Evolutionary conservation across 2,113 vertebrate species (phyloP), one percentile per base, ranked within the genome.

Genomic region (Gambusia affinis): DNA sequence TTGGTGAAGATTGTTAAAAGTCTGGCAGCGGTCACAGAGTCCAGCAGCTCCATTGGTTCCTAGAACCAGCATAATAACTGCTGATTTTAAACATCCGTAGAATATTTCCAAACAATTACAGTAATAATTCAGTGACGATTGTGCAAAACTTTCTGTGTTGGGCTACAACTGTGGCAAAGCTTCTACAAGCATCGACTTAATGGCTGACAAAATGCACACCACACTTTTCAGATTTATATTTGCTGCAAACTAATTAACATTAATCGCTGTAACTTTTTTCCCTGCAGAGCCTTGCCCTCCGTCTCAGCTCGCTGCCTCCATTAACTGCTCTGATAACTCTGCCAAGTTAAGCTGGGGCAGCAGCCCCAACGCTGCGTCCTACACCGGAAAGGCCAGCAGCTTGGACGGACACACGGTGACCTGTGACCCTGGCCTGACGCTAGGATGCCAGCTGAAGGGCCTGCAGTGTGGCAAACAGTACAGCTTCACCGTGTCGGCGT

Each of bases 271-370:
- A 35, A 35, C 33, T 35, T 37, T 81, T 15, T 60, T 28, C 24
- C 17, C 28, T 66, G 28, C 90, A 95, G 94, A 67, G 8, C 95
- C 94, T 14, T 95, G 95, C 30, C 64, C 92, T 39, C 94, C 94
- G 6, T 66, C 91, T 61, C 71, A 91, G 19, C 81, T 94, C 47
- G 73, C 28, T 5, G 84, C 42, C 44, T 64, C 63, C 6, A 7
- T 94, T 24, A 79, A 89, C 64, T 95, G 94, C 47, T 69, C 47
- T 44, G 75, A 37, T 29, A 89, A 92, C 78, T 76, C 84, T 1
- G 93, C 90, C 54, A 57, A 64, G 24, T 75, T 95, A 44, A 80
- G 71, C 44, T 95, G 94, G 95, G 65, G 42, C 51, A 51, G 84
- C 31, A 94, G 91, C 81, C 39, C 72, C 19, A 93, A 92, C 0